Evolutionary conservation across 2,888 invertebrate genomes (phyloP), one percentile per base, ranked within the genome.

Genomic region (Achlya flavicornis): DNA sequence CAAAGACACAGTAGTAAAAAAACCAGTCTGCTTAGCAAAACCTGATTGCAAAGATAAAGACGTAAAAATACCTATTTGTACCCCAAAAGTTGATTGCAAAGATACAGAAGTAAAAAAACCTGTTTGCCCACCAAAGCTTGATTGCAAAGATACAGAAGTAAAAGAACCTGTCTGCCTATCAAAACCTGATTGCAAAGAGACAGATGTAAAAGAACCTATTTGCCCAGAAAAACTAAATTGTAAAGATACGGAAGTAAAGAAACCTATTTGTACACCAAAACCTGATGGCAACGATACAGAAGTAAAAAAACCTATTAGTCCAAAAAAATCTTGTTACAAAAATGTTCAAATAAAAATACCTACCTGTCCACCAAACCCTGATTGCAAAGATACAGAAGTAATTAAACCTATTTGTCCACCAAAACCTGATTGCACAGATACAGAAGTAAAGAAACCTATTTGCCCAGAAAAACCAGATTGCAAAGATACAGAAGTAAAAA

Each of bases 1-100:
- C 64, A 65, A 66, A 7, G n/a, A 33, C 7, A 14, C 32, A 6
- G 58, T 16, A n/a, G 16, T 58, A 8, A 61, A 61, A n/a, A 59
- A 64, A 41, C 48, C 61, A 12, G 35, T 48, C 58, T 61, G 61
- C 26, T 14, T 14, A 46, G 12, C 46, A 10, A 59, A 26, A 14
- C 61, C 35, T 38, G 11, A 16, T 10, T 19, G 35, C 43, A 57
- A 59, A 16, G n/a, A 38, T n/a, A 16, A 6, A 5, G 38, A 19
- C 19, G 33, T 38, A 4, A 59, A 38, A 16, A 1, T 16, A 16
- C n/a, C 48, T n/a, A 7, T 48, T 48, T 48, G 16, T 16, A 0
- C n/a, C 16, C 14, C 16, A 16, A 48, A 48, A 3, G 16, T 6
- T n/a, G 16, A 16, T 48, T 48, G 48, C 8, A 16, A 16, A 48